Evolutionary conservation across 1,140 invertebrate genomes (phyloP), one percentile per base, ranked within the genome.

Genomic region (Drosophila takahashii): DNA sequence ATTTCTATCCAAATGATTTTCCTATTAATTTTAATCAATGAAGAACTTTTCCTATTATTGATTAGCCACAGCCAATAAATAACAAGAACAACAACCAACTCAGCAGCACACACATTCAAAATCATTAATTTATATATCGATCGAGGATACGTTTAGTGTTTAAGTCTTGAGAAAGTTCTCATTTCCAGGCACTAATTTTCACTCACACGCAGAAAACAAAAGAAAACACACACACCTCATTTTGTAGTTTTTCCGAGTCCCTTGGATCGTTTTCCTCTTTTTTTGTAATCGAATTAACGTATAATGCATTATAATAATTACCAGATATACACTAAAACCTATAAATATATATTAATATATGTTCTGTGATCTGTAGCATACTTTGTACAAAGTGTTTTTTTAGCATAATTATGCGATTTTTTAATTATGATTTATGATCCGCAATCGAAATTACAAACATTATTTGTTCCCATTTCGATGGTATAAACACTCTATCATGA

Each of bases 351-450:
- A 77, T 71, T 76, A 52, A 85, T 81, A 90, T 90, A 90, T 90
- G 86, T 90, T 90, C 86, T 90, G 86, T 90, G 86, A 90, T 90
- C 86, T 90, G 86, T 90, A 90, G 86, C 81, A 90, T 90, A 90
- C 87, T 90, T 90, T 90, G 86, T 90, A 90, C 86, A 90, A 90
- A 90, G 81, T 90, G 86, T 89, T 89, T 87, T 87, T 77, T 83
- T 89, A 90, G 83, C 89, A 83, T 90, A 87, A 90, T 79, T 77
- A 86, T 90, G 86, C 75, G 60, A 85, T 79, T 79, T 79, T 70
- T 90, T 57, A 64, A 66, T 77, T 85, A 85, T 67, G 61, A 76
- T 84, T 84, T 84, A n/a, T n/a, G 67, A 60, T 72, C 69, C 58
- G 56, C 60, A 37, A 53, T 36, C 50, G 70, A 62, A 74, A 62